phyloP scores from a whole-genome alignment of 2,113 vertebrate genomes.

The Spermophilus dauricus region DNA sequence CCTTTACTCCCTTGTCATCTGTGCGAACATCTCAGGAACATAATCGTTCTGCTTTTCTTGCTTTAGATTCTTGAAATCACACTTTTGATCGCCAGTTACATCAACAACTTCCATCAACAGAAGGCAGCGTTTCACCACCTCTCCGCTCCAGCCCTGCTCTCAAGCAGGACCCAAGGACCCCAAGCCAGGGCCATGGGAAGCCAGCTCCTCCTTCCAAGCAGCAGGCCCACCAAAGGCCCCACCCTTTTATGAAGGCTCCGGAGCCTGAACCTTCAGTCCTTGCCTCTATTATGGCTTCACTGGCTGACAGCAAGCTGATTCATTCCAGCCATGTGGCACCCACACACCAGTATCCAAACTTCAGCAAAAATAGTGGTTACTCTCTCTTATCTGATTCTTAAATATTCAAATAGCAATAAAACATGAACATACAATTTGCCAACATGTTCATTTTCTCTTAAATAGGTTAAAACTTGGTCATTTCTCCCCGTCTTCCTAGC shows the following conservation, averaged over 20 bases:
- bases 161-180: slow-evolving; percentile 87
- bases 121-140: slow-evolving; percentile 95
- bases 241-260: slow-evolving; percentile 93
- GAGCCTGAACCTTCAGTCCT: background rate
- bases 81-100: slow-evolving; percentile 95
- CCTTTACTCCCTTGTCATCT: background rate
- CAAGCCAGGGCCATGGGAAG: slow-evolving; percentile 91
- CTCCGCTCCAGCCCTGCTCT: slow-evolving; percentile 93
- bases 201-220: slow-evolving; percentile 89
- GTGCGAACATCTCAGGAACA: background rate
- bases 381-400: slow-evolving; percentile 25
- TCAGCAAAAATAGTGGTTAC: background rate
- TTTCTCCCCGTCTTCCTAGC: background rate
- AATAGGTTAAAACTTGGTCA: background rate
- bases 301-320: background rate
- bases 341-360: background rate
- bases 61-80: slow-evolving; percentile 96
- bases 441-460: slow-evolving; percentile 3
- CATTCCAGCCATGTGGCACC: too few relatives aligned
- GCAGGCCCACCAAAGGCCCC: slow-evolving; percentile 94
- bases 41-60: slow-evolving; percentile 68
- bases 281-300: background rate
- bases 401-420: slow-evolving; percentile 30
- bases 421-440: slow-evolving; percentile 26
- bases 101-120: slow-evolving; percentile 95